Evolutionary conservation across 2,113 vertebrate genomes (phyloP).

Genomic region (Ageneiosus marmoratus): DNA sequence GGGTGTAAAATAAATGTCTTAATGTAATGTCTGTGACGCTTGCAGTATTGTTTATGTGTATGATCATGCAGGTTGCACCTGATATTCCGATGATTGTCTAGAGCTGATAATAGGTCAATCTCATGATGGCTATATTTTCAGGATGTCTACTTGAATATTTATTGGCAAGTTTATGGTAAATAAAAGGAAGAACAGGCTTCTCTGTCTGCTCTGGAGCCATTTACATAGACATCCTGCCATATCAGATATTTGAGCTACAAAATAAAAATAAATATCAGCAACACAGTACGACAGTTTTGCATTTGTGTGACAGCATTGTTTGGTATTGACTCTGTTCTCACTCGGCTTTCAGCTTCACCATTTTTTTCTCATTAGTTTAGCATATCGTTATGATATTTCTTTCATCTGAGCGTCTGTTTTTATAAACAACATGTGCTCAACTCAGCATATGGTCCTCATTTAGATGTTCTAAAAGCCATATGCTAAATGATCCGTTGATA

Average conservation of each 20-base stretch:
- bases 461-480: not conserved
- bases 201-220: not conserved
- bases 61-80: not conserved
- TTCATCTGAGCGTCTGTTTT: not conserved
- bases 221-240: not conserved
- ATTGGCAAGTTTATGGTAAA: not conserved
- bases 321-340: not conserved
- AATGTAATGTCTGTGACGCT: not conserved
- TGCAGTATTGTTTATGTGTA: not conserved
- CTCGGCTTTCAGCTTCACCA: not conserved
- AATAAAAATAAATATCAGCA: not conserved
- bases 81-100: not conserved
- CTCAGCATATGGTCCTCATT: not conserved
- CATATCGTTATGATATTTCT: not conserved
- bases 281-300: not conserved
- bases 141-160: not conserved
- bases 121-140: not conserved
- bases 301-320: not conserved
- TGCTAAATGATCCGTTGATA: slow-evolving; percentile 10
- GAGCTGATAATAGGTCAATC: not conserved
- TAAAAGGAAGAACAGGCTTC: not conserved
- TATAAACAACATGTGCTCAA: not conserved
- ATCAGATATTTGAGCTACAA: not conserved
- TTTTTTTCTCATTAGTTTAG: not conserved
- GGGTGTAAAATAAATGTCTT: not conserved